Conservation (phyloP, 1,140 invertebrate genomes). For the Lethrus apterus region DNA sequence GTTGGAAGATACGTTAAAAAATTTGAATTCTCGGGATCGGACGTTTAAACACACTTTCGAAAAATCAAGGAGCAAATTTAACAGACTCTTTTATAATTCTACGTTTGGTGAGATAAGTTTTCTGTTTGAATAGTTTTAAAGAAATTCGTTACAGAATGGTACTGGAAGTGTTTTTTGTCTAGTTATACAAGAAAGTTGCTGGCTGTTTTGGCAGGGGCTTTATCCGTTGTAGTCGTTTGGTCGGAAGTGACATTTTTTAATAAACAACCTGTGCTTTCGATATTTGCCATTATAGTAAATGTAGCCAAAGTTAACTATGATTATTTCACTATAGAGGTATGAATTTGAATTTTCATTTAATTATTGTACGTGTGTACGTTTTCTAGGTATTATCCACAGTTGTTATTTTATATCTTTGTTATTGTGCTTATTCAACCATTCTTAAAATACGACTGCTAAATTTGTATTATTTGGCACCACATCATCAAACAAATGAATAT, state of each 20-base stretch:
- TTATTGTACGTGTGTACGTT: too few species aligned
- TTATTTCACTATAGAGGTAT: slow-evolving; percentile 92
- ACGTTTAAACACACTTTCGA: slow-evolving; percentile 74
- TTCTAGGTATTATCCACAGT: slow-evolving; percentile 76
- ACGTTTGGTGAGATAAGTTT: slow-evolving; percentile 51
- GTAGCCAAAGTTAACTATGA: slow-evolving; percentile 75
- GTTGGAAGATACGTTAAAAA: slow-evolving; percentile 82
- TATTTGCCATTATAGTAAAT: slow-evolving; percentile 91
- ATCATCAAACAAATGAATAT: slow-evolving; percentile 98
- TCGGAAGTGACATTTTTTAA: slow-evolving; percentile 98
- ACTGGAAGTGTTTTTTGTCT: slow-evolving; percentile 82
- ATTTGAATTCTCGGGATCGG: slow-evolving; percentile 65
- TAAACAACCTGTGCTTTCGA: slow-evolving; percentile 79
- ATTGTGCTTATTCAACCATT: slow-evolving; percentile 96
- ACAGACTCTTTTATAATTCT: slow-evolving; percentile 57
- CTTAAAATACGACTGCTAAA: slow-evolving; percentile 94
- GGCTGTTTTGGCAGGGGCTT: slow-evolving; percentile 64
- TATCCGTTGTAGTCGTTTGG: slow-evolving; percentile 93
- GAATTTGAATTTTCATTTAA: slow-evolving; percentile 16
- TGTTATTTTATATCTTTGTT: slow-evolving; percentile 89
- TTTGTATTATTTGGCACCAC: slow-evolving; percentile 92
- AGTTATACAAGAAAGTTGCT: slow-evolving; percentile 66
- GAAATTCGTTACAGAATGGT: slow-evolving; percentile 73
- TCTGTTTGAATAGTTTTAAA: not conserved
- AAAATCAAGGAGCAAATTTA: slow-evolving; percentile 46